These are phyloP conservation scores for Hermodice carunculata DNA, from an alignment of 2,888 invertebrate genomes.

Conservation along the genomic window DNA sequence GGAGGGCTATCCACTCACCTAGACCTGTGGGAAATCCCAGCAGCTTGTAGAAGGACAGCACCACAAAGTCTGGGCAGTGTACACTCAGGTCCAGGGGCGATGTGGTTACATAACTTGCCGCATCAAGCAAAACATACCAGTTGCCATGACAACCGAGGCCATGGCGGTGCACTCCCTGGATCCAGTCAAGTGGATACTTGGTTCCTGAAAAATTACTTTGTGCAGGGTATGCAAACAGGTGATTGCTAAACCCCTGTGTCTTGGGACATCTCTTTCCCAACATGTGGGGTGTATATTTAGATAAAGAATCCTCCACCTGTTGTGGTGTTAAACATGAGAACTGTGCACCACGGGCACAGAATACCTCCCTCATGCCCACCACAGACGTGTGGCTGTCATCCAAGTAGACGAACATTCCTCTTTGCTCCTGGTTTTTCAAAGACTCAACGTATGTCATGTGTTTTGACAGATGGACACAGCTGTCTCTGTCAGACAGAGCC, in stretches of 20 bases:
- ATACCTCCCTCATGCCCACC: constrained; percentile 88
- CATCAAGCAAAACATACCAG: constrained; percentile 82
- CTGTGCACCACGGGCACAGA: constrained; percentile 58
- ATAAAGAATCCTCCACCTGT: constrained; percentile 25
- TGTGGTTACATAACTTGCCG: constrained; percentile 85
- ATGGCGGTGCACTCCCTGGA: constrained; percentile 68
- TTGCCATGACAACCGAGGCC: constrained; percentile 16
- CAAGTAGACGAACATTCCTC: constrained; percentile 78
- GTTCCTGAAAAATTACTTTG: constrained; percentile 95
- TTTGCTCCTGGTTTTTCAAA: neutral
- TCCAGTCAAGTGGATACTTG: constrained; percentile 86
- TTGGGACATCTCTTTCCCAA: neutral
- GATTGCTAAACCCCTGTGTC: neutral
- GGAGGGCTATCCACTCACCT: too few relatives aligned
- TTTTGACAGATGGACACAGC: too few relatives aligned
- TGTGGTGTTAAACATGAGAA: constrained; percentile 50
- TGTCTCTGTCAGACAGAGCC: too few relatives aligned
- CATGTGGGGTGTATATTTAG: neutral
- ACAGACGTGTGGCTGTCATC: constrained; percentile 97
- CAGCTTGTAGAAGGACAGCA: constrained; percentile 96
- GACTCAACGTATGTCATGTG: too few relatives aligned
- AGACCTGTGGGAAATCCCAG: constrained; percentile 97
- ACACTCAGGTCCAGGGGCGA: constrained; percentile 81
- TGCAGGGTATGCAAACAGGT: constrained; percentile 86
- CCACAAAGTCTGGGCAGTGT: constrained; percentile 88